Evolutionary conservation across 2,888 invertebrate genomes (phyloP).

Genomic region (Yponomeuta sedellus): DNA sequence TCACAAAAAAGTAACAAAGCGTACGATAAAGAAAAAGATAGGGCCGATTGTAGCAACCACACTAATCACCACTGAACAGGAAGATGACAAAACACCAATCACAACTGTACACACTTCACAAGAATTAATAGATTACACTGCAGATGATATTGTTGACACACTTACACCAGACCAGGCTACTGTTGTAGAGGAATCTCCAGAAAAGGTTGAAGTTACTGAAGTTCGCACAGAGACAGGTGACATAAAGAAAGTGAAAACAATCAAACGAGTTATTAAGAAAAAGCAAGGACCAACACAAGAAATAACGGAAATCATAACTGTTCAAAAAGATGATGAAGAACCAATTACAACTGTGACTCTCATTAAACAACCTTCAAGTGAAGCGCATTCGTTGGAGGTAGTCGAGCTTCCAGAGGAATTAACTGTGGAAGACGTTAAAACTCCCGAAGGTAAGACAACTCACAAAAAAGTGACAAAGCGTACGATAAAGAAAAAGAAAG

Average conservation of each 20-base stretch:
- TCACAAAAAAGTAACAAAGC: neutral
- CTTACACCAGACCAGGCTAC: slow-evolving; percentile 16
- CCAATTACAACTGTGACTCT: slow-evolving; percentile 36
- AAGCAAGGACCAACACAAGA: slow-evolving; percentile 51
- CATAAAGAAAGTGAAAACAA: slow-evolving; percentile 33
- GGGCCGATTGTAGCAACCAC: neutral
- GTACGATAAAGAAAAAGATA: neutral
- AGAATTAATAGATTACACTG: slow-evolving; percentile 23
- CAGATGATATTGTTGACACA: slow-evolving; percentile 20
- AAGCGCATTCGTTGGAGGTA: slow-evolving; percentile 35
- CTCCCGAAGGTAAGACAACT: slow-evolving; percentile 34
- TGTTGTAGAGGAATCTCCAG: slow-evolving; percentile 26
- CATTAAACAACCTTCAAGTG: slow-evolving; percentile 32
- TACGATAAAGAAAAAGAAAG: neutral
- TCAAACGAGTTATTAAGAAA: slow-evolving; percentile 35
- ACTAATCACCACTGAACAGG: neutral
- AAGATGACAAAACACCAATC: slow-evolving; percentile 2
- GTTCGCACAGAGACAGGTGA: slow-evolving; percentile 47
- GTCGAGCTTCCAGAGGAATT: slow-evolving; percentile 55
- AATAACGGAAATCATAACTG: slow-evolving; percentile 52
- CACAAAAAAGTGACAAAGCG: neutral
- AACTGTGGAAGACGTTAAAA: slow-evolving; percentile 75
- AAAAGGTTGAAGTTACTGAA: slow-evolving; percentile 50
- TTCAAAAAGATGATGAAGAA: slow-evolving; percentile 39
- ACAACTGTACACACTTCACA: slow-evolving; percentile 21